Conservation (phyloP, 2,113 vertebrate species). For the Opisthocomus hoazin region DNA sequence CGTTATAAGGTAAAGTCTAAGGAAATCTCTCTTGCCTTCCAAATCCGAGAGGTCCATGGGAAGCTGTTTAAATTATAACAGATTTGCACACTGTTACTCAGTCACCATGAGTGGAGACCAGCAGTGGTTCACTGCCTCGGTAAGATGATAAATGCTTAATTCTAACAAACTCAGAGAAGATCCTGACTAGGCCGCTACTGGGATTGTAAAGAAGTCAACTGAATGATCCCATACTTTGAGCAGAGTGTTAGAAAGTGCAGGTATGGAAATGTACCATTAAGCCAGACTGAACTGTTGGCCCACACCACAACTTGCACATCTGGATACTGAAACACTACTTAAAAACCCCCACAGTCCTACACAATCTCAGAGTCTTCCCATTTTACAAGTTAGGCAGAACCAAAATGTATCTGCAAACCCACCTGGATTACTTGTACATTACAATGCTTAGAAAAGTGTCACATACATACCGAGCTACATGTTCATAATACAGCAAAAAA, state of each 20-base stretch:
- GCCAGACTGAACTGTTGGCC: not conserved
- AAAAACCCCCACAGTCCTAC: not conserved
- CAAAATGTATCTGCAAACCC: not conserved
- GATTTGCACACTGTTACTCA: not conserved
- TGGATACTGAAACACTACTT: not conserved
- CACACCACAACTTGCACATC: not conserved
- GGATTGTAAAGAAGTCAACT: not conserved
- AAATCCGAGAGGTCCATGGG: not conserved
- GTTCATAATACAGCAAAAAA: not conserved
- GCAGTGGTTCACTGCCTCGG: not conserved
- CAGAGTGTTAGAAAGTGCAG: not conserved
- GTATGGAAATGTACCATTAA: not conserved
- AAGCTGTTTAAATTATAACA: not conserved
- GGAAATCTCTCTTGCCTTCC: not conserved
- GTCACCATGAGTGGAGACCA: not conserved
- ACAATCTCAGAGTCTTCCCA: not conserved
- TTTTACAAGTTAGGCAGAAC: not conserved
- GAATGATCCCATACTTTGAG: not conserved
- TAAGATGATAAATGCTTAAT: not conserved
- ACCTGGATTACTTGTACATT: not conserved
- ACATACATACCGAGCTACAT: not conserved
- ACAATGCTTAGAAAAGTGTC: not conserved
- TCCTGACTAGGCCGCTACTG: rapidly evolving
- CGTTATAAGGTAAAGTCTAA: not conserved
- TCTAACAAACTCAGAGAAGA: not conserved